A percentile compares a stretch with the other conserved stretches of the same genome.
Conservation (phyloP, 2,888 invertebrate genomes). For the Cephus runcator region DNA sequence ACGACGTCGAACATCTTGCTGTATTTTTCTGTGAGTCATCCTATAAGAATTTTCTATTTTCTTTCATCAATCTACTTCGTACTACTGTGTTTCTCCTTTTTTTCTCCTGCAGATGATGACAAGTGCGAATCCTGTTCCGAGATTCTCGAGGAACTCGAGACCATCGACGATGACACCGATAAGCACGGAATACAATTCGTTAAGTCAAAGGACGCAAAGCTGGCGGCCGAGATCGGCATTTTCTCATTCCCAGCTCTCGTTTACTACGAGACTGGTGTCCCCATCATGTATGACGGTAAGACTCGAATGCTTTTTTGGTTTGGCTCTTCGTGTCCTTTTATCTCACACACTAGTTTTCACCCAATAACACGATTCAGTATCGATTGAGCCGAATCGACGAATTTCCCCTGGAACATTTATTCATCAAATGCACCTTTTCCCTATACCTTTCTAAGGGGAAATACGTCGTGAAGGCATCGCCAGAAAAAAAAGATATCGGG, state of each 20-base stretch:
- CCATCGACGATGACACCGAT: constrained; percentile 92
- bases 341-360: background rate
- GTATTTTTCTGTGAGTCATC: constrained; percentile 82
- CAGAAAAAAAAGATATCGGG: too few species aligned
- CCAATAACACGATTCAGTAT: too few species aligned
- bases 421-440: too few species aligned
- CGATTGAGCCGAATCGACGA: too few species aligned
- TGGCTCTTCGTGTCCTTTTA: background rate
- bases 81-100: constrained; percentile 15
- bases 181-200: constrained; percentile 94
- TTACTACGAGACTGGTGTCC: constrained; percentile 93
- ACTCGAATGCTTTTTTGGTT: constrained; percentile 29
- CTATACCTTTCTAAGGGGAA: too few species aligned
- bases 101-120: constrained; percentile 77
- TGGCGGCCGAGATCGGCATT: constrained; percentile 91
- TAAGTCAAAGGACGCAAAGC: constrained; percentile 88
- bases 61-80: background rate
- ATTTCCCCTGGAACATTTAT: too few species aligned
- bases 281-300: constrained; percentile 96
- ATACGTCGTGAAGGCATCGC: too few species aligned
- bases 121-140: constrained; percentile 86
- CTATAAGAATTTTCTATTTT: background rate
- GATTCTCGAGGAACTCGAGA: constrained; percentile 88
- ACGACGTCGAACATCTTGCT: constrained; percentile 90
- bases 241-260: constrained; percentile 92